phyloP scores from a whole-genome alignment of 2,888 invertebrate genomes.

The Amphimallon solstitiale region DNA sequence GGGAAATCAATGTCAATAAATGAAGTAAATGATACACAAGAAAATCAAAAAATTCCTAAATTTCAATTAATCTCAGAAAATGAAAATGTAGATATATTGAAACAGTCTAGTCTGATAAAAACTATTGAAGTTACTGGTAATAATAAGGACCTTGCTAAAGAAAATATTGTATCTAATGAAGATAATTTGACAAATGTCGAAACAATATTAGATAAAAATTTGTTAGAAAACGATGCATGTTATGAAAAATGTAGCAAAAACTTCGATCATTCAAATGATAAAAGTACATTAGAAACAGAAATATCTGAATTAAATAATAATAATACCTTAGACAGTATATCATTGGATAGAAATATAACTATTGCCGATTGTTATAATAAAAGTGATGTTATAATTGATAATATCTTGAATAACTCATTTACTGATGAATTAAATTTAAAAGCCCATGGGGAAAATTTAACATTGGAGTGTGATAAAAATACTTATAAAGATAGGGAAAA shows the following conservation, averaged over 20 bases:
- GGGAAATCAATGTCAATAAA: not conserved
- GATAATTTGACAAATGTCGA: too few species aligned
- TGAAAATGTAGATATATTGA: conserved; percentile 1
- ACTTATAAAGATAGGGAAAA: not conserved
- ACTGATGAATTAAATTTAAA: not conserved
- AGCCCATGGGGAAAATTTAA: not conserved
- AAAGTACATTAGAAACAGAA: not conserved
- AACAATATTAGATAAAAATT: not conserved
- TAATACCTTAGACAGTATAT: not conserved
- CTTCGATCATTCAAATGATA: too few species aligned
- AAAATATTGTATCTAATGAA: not conserved
- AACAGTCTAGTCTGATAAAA: conserved; percentile 25
- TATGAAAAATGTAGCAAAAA: not conserved
- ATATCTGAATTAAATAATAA: not conserved
- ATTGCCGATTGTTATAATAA: not conserved
- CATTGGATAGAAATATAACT: not conserved
- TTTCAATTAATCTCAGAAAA: not conserved
- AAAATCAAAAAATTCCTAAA: not conserved
- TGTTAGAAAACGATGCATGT: not conserved
- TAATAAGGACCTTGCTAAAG: not conserved
- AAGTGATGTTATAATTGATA: not conserved
- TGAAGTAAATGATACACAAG: not conserved
- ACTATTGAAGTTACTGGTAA: conserved; percentile 11
- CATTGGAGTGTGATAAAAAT: not conserved
- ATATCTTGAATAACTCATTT: not conserved